Evolutionary conservation across 2,113 vertebrate genomes (phyloP).

Genomic region (Actenoides lindsayi): DNA sequence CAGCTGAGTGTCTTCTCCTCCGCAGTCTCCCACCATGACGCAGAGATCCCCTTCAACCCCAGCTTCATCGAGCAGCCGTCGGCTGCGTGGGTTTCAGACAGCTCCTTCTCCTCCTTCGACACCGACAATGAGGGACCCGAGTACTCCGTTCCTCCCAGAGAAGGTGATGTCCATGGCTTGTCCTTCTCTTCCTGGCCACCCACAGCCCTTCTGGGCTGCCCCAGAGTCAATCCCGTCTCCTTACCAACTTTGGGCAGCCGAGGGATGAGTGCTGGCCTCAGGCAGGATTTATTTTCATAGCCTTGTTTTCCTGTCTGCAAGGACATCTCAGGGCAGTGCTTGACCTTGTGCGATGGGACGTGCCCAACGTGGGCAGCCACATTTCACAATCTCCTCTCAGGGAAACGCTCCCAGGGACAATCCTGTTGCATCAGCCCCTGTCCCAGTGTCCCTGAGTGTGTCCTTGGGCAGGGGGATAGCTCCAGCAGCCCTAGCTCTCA

Average conservation of each 20-base stretch:
- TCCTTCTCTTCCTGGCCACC: background rate
- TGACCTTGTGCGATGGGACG: accelerated
- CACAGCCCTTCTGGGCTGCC: background rate
- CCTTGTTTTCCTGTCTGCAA: background rate
- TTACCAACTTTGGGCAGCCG: background rate
- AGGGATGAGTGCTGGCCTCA: background rate
- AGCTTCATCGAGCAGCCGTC: conserved; percentile 96
- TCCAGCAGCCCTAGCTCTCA: background rate
- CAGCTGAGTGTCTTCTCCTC: background rate
- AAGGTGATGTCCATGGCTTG: conserved; percentile 77
- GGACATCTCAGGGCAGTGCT: background rate
- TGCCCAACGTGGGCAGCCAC: background rate
- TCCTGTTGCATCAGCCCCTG: background rate
- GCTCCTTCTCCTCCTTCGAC: conserved; percentile 89
- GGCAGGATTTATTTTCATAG: background rate
- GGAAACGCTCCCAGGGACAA: background rate
- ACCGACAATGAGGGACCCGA: conserved; percentile 83
- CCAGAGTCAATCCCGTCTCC: background rate
- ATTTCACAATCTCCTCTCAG: background rate
- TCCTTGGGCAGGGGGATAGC: background rate
- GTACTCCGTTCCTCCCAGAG: conserved; percentile 88
- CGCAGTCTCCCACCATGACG: conserved; percentile 93
- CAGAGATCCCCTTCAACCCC: conserved; percentile 93
- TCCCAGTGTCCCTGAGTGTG: accelerated
- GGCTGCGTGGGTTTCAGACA: conserved; percentile 88